Evolutionary conservation across 2,888 invertebrate genomes (phyloP).

Genomic region (Netelia fuscicornis): DNA sequence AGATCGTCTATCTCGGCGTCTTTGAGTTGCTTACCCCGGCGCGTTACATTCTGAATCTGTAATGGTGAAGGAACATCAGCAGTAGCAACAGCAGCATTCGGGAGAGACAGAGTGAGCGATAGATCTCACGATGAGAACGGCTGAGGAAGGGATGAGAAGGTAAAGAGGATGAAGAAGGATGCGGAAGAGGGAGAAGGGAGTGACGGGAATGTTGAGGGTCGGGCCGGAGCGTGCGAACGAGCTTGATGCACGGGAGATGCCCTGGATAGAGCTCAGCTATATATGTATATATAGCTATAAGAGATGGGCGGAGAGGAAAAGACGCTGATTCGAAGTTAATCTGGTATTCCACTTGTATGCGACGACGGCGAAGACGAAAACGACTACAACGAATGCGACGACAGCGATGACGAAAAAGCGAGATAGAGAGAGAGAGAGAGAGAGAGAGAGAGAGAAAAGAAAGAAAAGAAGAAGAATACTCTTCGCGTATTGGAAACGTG

Average conservation of each 20-base stretch:
- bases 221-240: constrained; percentile 65
- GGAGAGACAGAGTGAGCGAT: constrained; percentile 60
- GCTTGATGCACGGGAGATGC: constrained; percentile 51
- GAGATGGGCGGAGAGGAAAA: constrained; percentile 46
- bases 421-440: constrained; percentile 17
- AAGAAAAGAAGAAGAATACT: constrained; percentile 13
- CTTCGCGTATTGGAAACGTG: constrained; percentile 25
- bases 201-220: constrained; percentile 39
- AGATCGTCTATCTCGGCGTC: constrained; percentile 71
- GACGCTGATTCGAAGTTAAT: constrained; percentile 71
- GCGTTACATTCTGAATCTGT: constrained; percentile 72
- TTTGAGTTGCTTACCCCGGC: constrained; percentile 72
- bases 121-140: constrained; percentile 49
- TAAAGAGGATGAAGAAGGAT: constrained; percentile 54
- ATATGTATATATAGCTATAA: constrained; percentile 22
- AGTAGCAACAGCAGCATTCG: constrained; percentile 49
- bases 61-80: constrained; percentile 63
- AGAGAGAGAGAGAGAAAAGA: constrained; percentile 2
- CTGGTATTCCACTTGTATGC: constrained; percentile 69
- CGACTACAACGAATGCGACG: constrained; percentile 41
- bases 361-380: constrained; percentile 54
- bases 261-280: constrained; percentile 21
- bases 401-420: constrained; percentile 19
- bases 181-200: constrained; percentile 17
- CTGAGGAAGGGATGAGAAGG: constrained; percentile 57